Base-by-base conservation (phyloP, 2,797 vertebrate species). In the Oryzias dopingdopingensis region DNA sequence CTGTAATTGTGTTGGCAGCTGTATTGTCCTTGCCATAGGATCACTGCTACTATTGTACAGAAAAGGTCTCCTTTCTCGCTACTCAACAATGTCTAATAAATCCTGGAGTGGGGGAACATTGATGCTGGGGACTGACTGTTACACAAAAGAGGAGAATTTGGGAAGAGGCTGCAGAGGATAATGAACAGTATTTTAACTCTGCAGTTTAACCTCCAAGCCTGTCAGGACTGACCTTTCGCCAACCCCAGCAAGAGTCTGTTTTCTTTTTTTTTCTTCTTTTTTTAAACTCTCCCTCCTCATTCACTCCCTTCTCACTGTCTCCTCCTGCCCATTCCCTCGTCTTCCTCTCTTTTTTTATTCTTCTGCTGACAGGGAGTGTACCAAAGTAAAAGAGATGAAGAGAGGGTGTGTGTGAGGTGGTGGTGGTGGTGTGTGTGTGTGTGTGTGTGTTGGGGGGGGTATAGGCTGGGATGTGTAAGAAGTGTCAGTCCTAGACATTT, bases 121-220 rank as follows among this genome's bases (percentile, higher is more conserved):
- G 95, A 95, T 96, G 93, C 93, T 84, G 88, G 83, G 91, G 89
- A 92, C 93, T 93, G 93, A 94, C 93, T 93, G 90, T 93, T 95
- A 95, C 92, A 98, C 93, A 96, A 96, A 96, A 94, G 94, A 94
- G 87, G 91, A 92, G 93, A 95, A 94, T 96, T 97, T 95, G 94
- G 93, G 92, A 94, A 94, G 93, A 96, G 93, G 92, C 94, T 94
- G 91, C 86, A 82, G 88, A 92, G 93, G 92, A 94, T 95, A 97
- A 98, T 96, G 95, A 96, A 96, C 95, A 97, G 95, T 96, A 97
- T 98, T 98, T 98, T 98, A 96, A 95, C 93, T 96, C 93, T 84
- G 94, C 94, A 96, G 94, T 97, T 98, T 98, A 97, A 98, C 96
- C 96, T 96, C 94, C 77, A 50, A 94, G 95, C 93, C 95, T 97